Base-by-base conservation (phyloP, 2,888 invertebrate genomes). In the Ceramica pisi region DNA sequence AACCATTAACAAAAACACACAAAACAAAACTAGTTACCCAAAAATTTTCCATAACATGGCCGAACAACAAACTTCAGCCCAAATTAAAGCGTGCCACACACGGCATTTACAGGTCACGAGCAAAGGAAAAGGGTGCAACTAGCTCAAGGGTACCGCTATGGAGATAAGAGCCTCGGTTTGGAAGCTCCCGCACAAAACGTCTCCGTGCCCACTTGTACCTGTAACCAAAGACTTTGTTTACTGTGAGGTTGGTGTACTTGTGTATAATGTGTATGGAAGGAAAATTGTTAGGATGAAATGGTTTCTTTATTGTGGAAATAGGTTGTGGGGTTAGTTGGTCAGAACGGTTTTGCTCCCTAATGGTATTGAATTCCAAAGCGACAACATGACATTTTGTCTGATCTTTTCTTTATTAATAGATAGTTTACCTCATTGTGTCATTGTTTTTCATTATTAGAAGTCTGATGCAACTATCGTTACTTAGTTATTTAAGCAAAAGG, bases 121-220 rank as follows among this genome's bases (percentile, higher is more conserved):
- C 21, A 61, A 71, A 79, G 62, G 51, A 75, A 72, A 81, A 79
- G 82, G 71, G 80, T 80, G 80, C 75, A 75, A 75, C 80, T 72
- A 71, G 80, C 67, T 80, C 81, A 82, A 81, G 83, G 75, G 59
- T 66, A 68, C 56, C 41, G 12, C 75, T 63, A 68, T 75, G 63
- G 65, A 61, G 69, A 79, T 79, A 72, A 75, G 67, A 46, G 55
- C 55, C 57, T 66, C 31, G 46, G 65, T 71, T 77, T 55, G 65
- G 68, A 35, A 67, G 55, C 63, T 68, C 56, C 77, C 51, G 44
- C 65, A 73, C 64, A 68, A 78, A 68, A 74, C 57, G 50, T 63
- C 46, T 55, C 50, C 26, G 62, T 71, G 35, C 68, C 65, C 44
- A 44, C 74, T 75, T 63, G 68, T 80, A 41, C 50, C 26, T 59